phyloP scores from a whole-genome alignment of 1,140 invertebrate genomes.

The Rhagoletis zephyria region DNA sequence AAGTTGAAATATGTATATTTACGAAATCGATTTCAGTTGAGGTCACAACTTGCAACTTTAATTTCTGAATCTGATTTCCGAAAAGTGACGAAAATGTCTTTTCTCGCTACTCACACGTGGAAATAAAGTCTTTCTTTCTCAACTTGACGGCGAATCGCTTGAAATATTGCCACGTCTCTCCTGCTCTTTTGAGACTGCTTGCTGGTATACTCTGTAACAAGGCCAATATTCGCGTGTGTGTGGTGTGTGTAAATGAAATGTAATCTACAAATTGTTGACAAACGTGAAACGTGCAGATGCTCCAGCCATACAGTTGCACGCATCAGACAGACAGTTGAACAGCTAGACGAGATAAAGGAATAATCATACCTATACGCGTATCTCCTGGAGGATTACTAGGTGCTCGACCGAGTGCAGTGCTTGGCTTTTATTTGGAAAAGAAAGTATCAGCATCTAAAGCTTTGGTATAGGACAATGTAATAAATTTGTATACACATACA shows the following conservation, averaged over 20 bases:
- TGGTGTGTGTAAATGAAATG: not conserved
- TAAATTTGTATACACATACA: not conserved
- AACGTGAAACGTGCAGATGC: conserved; percentile 21
- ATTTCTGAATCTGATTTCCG: too few relatives aligned
- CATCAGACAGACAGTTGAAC: not conserved
- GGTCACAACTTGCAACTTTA: too few relatives aligned
- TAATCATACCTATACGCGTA: conserved; percentile 33
- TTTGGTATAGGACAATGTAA: not conserved
- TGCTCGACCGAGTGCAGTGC: not conserved
- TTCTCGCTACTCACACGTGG: too few relatives aligned
- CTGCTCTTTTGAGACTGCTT: too few relatives aligned
- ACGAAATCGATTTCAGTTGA: too few relatives aligned
- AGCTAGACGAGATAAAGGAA: conserved; percentile 4
- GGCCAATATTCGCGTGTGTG: not conserved
- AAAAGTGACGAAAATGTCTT: too few relatives aligned
- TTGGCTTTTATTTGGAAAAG: conserved; percentile 36
- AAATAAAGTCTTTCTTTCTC: too few relatives aligned
- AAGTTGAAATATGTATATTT: too few relatives aligned
- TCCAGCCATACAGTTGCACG: not conserved
- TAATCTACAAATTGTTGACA: conserved; percentile 47
- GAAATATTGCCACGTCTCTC: too few relatives aligned
- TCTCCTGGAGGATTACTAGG: conserved; percentile 33
- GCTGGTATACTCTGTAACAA: not conserved
- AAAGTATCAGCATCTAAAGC: not conserved
- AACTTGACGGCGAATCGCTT: too few relatives aligned